Conservation (phyloP, 2,113 vertebrate species). For the Triplophysa siluroides region DNA sequence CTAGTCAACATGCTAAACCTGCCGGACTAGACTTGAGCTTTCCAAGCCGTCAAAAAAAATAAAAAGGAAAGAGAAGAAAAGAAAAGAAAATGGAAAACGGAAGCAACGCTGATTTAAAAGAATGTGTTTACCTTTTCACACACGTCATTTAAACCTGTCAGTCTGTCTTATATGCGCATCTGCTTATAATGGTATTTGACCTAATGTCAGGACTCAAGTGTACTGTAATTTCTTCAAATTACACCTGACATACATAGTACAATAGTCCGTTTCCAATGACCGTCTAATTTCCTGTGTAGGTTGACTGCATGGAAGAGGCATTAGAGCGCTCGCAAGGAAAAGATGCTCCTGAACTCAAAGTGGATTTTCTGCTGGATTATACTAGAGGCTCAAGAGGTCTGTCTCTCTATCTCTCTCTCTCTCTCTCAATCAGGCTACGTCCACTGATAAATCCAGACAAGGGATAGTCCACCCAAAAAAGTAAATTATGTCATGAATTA, state of each 20-base stretch:
- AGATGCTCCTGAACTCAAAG: slow-evolving; percentile 73
- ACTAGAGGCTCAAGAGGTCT: slow-evolving; percentile 92
- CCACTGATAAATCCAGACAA: too few relatives aligned
- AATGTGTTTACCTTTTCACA: neutral
- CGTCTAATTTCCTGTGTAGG: slow-evolving; percentile 67
- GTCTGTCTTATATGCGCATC: too few relatives aligned
- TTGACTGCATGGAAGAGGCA: slow-evolving; percentile 87
- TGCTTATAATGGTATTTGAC: neutral
- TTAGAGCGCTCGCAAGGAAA: slow-evolving; percentile 76
- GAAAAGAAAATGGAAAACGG: neutral
- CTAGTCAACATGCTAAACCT: neutral
- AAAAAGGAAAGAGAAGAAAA: too few relatives aligned
- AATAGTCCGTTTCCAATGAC: neutral
- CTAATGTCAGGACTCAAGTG: neutral
- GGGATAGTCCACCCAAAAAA: too few relatives aligned
- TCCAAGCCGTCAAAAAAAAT: neutral
- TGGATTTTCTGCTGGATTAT: slow-evolving; percentile 91
- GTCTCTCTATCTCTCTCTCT: neutral
- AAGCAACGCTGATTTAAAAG: neutral
- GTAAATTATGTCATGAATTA: too few relatives aligned
- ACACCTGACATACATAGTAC: neutral
- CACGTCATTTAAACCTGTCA: too few relatives aligned
- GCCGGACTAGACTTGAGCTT: neutral
- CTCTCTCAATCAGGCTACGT: neutral
- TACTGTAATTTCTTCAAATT: too few relatives aligned